Conservation (phyloP, 2,113 vertebrate species). For the Synchiropus splendidus region DNA sequence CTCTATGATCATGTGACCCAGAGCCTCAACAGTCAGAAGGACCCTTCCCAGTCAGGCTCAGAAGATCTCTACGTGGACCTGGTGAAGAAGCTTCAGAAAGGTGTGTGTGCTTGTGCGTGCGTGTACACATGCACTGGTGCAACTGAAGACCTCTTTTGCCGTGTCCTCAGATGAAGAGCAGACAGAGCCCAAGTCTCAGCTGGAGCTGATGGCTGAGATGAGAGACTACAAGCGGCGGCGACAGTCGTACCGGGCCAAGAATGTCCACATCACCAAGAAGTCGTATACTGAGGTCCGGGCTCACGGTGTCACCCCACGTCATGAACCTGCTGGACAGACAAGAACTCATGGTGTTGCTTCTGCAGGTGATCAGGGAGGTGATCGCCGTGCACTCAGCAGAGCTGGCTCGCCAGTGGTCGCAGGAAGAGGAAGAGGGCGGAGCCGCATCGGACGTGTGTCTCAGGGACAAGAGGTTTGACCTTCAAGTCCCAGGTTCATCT, state of each 20-base stretch:
- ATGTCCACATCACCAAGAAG: constrained; percentile 97
- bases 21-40: constrained; percentile 70
- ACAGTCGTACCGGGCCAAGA: constrained; percentile 95
- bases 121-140: too few species aligned
- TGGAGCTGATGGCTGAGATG: constrained; percentile 97
- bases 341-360: neutral
- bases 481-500: too few species aligned
- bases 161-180: constrained; percentile 73
- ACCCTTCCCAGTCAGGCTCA: constrained; percentile 61
- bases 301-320: neutral
- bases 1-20: constrained; percentile 80
- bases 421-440: too few species aligned
- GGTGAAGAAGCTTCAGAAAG: constrained; percentile 88
- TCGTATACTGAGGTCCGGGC: constrained; percentile 86
- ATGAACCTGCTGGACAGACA: too few species aligned
- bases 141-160: too few species aligned
- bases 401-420: constrained; percentile 75
- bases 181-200: constrained; percentile 88
- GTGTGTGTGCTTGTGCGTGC: constrained; percentile 42
- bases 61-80: constrained; percentile 94
- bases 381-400: constrained; percentile 89
- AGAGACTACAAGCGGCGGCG: constrained; percentile 93
- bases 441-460: too few species aligned
- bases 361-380: constrained; percentile 90
- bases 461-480: too few species aligned